phyloP scores from a whole-genome alignment of 2,113 vertebrate species.

The Callipepla squamata region DNA sequence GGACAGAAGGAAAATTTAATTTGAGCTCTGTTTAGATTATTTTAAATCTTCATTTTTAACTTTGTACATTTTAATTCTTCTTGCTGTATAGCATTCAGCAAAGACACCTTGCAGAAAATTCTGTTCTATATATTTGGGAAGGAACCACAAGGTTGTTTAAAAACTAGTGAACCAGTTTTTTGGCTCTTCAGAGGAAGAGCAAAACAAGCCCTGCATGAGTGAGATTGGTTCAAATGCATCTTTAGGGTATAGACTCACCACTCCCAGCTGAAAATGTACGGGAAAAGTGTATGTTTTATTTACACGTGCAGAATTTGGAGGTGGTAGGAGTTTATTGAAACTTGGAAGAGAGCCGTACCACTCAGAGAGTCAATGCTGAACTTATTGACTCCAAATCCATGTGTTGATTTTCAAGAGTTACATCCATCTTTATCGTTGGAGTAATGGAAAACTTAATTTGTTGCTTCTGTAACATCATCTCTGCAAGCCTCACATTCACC shows the following conservation, averaged over 20 bases:
- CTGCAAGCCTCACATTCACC: neutral
- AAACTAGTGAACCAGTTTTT: neutral
- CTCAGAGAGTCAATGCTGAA: neutral
- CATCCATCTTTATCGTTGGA: neutral
- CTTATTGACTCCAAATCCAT: neutral
- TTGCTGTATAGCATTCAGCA: neutral
- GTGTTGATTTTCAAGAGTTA: neutral
- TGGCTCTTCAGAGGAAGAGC: neutral
- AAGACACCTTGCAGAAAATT: neutral
- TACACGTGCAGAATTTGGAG: neutral
- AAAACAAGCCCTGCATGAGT: neutral
- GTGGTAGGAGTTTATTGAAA: neutral
- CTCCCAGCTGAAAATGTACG: neutral
- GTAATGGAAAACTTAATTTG: neutral
- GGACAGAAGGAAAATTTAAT: neutral
- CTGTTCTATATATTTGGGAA: neutral
- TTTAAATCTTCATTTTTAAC: neutral
- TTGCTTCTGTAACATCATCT: neutral
- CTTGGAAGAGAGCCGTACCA: rapidly evolving
- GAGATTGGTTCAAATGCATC: neutral
- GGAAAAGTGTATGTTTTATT: neutral
- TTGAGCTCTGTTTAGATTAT: neutral
- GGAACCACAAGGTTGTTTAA: neutral
- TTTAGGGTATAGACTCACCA: neutral
- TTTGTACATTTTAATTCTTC: rapidly evolving